Percentiles rank a stretch among this genome's conserved stretches.
These are phyloP conservation scores for Varanus salvator DNA, from an alignment of 2,113 vertebrate genomes.

Conservation along the genomic window DNA sequence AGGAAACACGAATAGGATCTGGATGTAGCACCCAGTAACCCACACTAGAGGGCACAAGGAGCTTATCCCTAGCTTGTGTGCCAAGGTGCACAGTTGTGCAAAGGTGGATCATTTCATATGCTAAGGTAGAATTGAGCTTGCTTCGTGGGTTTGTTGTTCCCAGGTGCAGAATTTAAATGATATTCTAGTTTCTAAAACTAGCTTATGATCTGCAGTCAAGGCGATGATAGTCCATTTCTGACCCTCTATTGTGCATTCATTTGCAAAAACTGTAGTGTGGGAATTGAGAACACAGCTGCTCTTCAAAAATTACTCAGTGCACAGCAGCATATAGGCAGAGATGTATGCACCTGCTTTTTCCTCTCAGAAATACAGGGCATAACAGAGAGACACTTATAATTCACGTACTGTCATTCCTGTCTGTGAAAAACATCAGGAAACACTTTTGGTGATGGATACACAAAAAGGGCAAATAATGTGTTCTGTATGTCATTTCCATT, in stretches of 20 bases:
- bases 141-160: not conserved
- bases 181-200: not conserved
- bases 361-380: not conserved
- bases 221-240: not conserved
- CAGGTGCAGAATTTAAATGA: not conserved
- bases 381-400: not conserved
- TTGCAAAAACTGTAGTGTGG: not conserved
- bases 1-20: not conserved
- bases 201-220: too few relatives aligned
- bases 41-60: slow-evolving; percentile 22
- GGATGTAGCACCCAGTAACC: not conserved
- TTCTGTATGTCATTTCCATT: too few relatives aligned
- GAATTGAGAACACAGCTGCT: not conserved
- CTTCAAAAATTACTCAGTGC: not conserved
- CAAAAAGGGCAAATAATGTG: not conserved
- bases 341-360: not conserved
- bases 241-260: not conserved
- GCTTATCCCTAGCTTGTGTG: not conserved
- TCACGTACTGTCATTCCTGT: not conserved
- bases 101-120: not conserved
- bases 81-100: too few relatives aligned
- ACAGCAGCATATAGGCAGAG: not conserved
- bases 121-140: not conserved
- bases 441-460: too few relatives aligned
- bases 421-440: not conserved